Base-by-base conservation (phyloP, 2,113 vertebrate genomes). In the Syngnathus scovelli region DNA sequence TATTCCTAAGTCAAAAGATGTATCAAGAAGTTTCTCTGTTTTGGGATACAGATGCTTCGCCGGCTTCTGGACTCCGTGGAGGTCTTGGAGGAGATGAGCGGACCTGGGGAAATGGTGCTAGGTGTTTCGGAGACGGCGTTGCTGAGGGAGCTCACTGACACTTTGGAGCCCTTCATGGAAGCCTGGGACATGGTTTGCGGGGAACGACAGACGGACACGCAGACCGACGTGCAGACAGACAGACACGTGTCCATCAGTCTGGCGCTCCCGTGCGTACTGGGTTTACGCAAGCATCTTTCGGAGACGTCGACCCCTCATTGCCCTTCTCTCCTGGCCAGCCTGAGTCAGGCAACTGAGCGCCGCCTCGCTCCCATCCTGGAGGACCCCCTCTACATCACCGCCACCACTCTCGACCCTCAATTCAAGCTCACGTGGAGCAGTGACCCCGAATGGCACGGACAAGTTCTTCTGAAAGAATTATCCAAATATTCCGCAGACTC, bases 371-470 rank as follows among this genome's bases (percentile, higher is more conserved):
- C 88, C 10, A 85, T 92, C 51, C 79, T 92, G 68, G 89, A 92
- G 48, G 90, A 92, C 68, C 90, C 92, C 9, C 87, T 92, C 51
- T 91, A 91, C 71, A 76, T 92, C 63, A 89, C 87, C 10, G 92
- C 90, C 72, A 91, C 92, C 66, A 90, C 89, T 7, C 72, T 92
- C 74, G 92, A 92, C 76, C 92, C 92, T 11, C 92, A 92, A 85
- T 92, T 92, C 73, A 92, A 92, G 72, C 90, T 92, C n/a, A 89
- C 92, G 2, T 92, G 92, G 92, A 92, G 92, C 87, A 92, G 87
- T 69, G 89, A 89, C 78, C 84, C 86, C 0, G 92, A 92, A 61
- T 91, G 90, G 90, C 92, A 92, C 81, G 87, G 80, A 77, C 90
- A 92, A 70, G 85, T 92, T 58, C 67, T 92, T 37, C 68, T 91